Base-by-base conservation (phyloP, 1,140 invertebrate species). In the Papilio helenus region DNA sequence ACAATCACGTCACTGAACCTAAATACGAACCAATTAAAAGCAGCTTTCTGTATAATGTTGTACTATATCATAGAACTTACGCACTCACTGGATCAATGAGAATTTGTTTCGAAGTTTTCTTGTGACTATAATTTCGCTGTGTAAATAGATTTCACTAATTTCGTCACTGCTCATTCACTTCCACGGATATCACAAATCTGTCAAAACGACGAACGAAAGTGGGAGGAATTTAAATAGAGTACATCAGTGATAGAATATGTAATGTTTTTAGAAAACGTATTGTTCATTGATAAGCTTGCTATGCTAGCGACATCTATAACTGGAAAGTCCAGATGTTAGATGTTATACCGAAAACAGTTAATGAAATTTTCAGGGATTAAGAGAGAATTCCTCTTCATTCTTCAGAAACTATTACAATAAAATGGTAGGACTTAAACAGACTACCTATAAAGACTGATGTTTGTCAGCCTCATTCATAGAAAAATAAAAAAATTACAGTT, bases 1-100 rank as follows among this genome's bases (percentile, higher is more conserved):
- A 95, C 94, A 94, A 93, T 94, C 92, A 93, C 92, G 93, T 93
- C 92, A 94, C 87, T 93, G 79, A 86, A 86, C 86, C 89, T 88
- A 89, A 86, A 92, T 86, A 90, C 88, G 84, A 81, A 84, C 79
- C 79, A 79, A 77, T 81, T 81, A 77, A 84, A 77, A 61, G 65
- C 39, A 55, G 81, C 80, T 84, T 83, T 82, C 81, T 68, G 79
- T 81, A 80, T 46, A 78, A 82, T 39, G 77, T 29, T 49, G 51
- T 49, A 26, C 49, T 12, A 61, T 73, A 82, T 84, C 82, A 79
- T 73, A 73, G 26, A 82, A 91, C 91, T 91, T 86, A 92, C 91
- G 42, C 26, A 65, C 55, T 77, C 89, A 82, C 72, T 81, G 72
- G 51, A 84, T 80, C 46, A 76, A 83, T 76, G 68, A 79, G 79